Evolutionary conservation across 1,140 invertebrate genomes (phyloP).

Genomic region (Tetramorium parvispinum): DNA sequence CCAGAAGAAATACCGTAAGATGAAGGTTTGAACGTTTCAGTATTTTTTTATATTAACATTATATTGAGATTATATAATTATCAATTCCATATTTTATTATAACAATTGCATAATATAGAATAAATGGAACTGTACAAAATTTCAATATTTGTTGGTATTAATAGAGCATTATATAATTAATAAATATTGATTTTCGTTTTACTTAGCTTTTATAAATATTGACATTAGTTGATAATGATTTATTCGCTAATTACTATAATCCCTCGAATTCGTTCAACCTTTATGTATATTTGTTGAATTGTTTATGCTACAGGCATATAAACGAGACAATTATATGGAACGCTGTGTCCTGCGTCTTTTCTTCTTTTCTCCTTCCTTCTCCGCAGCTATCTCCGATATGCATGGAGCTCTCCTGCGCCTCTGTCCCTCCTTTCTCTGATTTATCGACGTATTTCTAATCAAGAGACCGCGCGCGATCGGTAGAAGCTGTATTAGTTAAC

Average conservation of each 20-base stretch:
- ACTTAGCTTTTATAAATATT: background rate
- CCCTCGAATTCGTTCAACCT: background rate
- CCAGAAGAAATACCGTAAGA: background rate
- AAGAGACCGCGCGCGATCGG: constrained; percentile 72
- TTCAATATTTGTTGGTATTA: background rate
- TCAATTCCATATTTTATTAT: too few species aligned
- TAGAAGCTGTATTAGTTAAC: constrained; percentile 83
- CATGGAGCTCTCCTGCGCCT: background rate
- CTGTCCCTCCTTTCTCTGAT: constrained; percentile 60
- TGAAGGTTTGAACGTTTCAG: background rate
- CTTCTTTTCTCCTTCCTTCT: constrained; percentile 1
- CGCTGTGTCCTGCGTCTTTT: background rate
- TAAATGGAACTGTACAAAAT: background rate
- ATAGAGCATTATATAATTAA: background rate
- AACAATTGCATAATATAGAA: background rate
- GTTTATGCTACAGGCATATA: constrained; percentile 10
- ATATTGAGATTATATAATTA: background rate
- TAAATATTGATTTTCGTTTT: constrained; percentile 5
- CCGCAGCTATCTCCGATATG: constrained; percentile 22
- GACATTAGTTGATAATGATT: background rate
- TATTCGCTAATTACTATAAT: background rate
- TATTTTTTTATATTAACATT: background rate
- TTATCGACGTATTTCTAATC: constrained; percentile 82
- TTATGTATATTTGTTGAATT: constrained; percentile 9
- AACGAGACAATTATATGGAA: constrained; percentile 38